Percentiles rank a stretch among this genome's conserved stretches.
Evolutionary conservation across 2,888 invertebrate genomes (phyloP).

Genomic region (Coelinius sp.): DNA sequence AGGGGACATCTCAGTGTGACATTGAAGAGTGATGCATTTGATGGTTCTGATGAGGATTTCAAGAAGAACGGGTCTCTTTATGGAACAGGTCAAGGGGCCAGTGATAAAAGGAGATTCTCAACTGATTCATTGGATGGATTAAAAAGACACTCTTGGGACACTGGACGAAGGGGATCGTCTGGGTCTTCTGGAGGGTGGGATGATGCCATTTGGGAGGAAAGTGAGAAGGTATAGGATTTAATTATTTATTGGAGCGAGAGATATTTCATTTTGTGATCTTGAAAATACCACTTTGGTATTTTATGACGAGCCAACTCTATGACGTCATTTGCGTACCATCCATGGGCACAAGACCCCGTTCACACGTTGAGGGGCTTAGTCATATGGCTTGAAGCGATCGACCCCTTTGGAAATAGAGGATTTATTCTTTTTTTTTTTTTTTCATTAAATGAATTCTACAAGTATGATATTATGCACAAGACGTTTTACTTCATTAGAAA

Average conservation of each 20-base stretch:
- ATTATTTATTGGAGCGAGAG: background rate
- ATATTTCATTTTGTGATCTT: background rate
- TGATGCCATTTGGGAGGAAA: constrained; percentile 76
- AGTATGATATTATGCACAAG: background rate
- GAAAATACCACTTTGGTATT: background rate
- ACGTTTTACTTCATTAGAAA: background rate
- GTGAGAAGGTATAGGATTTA: constrained; percentile 42
- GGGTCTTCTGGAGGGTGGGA: constrained; percentile 75
- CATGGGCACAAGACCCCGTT: constrained; percentile 59
- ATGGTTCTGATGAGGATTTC: constrained; percentile 57
- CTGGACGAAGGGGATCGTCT: constrained; percentile 77
- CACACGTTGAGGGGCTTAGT: constrained; percentile 56
- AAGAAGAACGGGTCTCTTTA: constrained; percentile 52
- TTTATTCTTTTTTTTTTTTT: too few relatives aligned
- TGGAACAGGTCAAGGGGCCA: constrained; percentile 71
- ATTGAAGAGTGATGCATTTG: constrained; percentile 60
- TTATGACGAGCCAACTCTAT: constrained; percentile 37
- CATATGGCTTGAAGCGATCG: constrained; percentile 44
- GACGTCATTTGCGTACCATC: constrained; percentile 66
- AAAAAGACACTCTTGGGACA: constrained; percentile 81
- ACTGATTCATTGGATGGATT: constrained; percentile 80
- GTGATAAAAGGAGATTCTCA: constrained; percentile 73
- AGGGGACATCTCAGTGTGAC: constrained; percentile 63
- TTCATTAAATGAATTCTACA: too few relatives aligned
- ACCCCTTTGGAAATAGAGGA: too few relatives aligned